Base-by-base conservation (phyloP, 2,888 invertebrate genomes). In the Ptycholaimellus sp. region DNA sequence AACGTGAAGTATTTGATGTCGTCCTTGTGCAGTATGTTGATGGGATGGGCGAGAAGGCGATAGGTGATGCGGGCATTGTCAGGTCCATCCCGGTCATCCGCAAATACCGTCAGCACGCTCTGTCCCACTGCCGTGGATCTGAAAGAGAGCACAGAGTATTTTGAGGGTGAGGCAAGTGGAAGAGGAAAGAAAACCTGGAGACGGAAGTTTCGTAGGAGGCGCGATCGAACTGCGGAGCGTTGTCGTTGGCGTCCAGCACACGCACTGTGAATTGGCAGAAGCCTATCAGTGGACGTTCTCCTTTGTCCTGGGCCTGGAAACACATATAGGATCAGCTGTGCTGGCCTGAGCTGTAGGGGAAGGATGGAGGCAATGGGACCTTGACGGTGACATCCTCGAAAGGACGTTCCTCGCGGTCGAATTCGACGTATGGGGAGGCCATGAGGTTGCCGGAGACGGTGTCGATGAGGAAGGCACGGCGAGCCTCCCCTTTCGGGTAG, bases 161-260 rank as follows among this genome's bases (percentile, higher is more conserved):
- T n/a, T n/a, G n/a, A n/a, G n/a, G n/a, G n/a, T n/a, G n/a, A n/a
- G n/a, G n/a, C n/a, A n/a, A n/a, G n/a, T n/a, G n/a, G n/a, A n/a
- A n/a, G n/a, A n/a, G n/a, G n/a, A n/a, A n/a, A n/a, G n/a, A n/a
- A n/a, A n/a, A n/a, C 16, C 50, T 23, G 6, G 44, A 46, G 6
- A 60, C 51, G 21, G 49, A 46, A 3, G 59, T 51, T 33, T 53
- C 50, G 16, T 62, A 60, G 19, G 45, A 45, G 3, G 57, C 43
- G 44, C 55, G 39, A 53, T 51, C 41, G 68, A 96, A 93, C 66
- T 81, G 81, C 46, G 93, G 93, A 44, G 85, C 82, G 68, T 96
- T 93, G 71, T 96, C 96, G 73, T 96, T 96, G 69, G 85, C 87
- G 69, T 96, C 93, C 52, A 83, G 83, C 59, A 93, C 83, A 67